Conservation (phyloP, 2,113 vertebrate genomes). For the Aplodontia rufa region DNA sequence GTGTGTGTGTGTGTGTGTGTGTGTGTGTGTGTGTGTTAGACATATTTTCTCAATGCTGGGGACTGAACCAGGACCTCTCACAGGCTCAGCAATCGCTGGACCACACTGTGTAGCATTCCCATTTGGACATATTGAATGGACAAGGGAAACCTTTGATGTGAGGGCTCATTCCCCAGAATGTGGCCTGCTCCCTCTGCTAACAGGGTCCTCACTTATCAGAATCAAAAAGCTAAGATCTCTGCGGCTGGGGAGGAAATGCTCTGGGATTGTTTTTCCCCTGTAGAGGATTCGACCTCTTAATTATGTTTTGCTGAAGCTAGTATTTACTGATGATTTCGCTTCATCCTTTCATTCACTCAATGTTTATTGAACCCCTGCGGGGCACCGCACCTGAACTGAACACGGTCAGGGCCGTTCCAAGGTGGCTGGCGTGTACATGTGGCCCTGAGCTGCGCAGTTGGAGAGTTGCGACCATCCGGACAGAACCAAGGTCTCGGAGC, state of each 20-base stretch:
- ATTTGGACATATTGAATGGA: fast-evolving
- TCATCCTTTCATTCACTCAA: neutral
- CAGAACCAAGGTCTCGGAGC: neutral
- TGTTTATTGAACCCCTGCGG: neutral
- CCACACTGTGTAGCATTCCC: neutral
- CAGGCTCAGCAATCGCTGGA: no score
- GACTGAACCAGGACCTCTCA: no score
- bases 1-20: no score
- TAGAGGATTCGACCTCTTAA: neutral
- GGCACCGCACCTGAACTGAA: neutral
- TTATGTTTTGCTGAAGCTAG: neutral
- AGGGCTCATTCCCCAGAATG: neutral
- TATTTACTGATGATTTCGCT: neutral
- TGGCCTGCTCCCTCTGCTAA: neutral
- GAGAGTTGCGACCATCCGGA: no score
- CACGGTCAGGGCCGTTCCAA: neutral
- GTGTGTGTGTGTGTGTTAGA: fast-evolving
- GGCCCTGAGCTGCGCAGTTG: no score
- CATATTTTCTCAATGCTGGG: neutral
- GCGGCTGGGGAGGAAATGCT: neutral
- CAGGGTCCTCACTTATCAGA: neutral
- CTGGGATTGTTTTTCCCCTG: neutral
- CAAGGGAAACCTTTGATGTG: neutral
- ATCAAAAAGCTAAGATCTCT: neutral
- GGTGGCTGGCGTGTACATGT: neutral